Conservation (phyloP, 2,797 vertebrate species). For the Prionace glauca region DNA sequence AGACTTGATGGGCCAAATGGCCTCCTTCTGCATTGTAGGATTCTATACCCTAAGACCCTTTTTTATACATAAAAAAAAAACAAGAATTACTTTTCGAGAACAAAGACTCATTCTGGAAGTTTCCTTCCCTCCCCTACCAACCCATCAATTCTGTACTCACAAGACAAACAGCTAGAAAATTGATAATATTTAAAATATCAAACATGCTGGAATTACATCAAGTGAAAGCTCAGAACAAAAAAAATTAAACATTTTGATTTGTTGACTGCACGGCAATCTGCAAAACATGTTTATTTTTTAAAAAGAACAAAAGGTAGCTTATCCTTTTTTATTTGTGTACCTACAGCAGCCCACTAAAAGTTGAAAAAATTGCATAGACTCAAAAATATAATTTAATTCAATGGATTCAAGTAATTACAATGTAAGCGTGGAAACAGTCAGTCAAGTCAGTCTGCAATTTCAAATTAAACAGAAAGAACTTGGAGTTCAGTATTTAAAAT, state of each 20-base stretch:
- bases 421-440: background rate
- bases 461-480: background rate
- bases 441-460: background rate
- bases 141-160: background rate
- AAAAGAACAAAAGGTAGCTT: background rate
- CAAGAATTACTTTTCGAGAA: background rate
- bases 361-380: background rate
- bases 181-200: background rate
- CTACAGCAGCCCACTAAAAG: background rate
- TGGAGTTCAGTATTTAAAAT: background rate
- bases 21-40: no score
- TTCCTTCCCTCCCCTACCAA: background rate
- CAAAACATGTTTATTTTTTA: background rate
- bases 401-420: background rate
- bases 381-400: background rate
- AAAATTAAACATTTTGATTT: background rate
- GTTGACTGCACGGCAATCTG: background rate
- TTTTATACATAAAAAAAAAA: background rate
- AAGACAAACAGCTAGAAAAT: background rate
- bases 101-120: background rate
- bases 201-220: background rate
- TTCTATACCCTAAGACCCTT: background rate
- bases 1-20: no score
- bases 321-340: no score
- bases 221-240: background rate